phyloP scores from a whole-genome alignment of 2,888 invertebrate species.

The Drosophila buzzatii region DNA sequence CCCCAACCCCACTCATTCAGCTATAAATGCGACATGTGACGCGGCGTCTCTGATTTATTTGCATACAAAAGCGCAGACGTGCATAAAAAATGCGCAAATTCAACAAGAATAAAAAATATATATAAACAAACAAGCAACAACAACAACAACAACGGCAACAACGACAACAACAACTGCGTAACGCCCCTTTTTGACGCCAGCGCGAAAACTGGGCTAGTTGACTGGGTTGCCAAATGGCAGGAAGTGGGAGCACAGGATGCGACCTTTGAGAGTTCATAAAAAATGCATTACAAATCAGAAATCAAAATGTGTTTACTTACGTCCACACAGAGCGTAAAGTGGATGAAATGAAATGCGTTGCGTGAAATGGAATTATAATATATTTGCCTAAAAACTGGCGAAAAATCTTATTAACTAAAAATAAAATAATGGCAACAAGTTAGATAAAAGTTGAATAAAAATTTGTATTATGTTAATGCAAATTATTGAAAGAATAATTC shows the following conservation, averaged over 20 bases:
- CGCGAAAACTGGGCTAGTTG: constrained; percentile 33
- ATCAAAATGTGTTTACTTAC: constrained; percentile 15
- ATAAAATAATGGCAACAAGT: not conserved
- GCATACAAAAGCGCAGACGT: constrained; percentile 79
- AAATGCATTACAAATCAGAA: constrained; percentile 60
- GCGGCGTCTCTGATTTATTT: constrained; percentile 82
- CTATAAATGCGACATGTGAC: constrained; percentile 73
- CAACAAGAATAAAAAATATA: constrained; percentile 33
- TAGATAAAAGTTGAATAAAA: not conserved
- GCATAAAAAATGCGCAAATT: constrained; percentile 45
- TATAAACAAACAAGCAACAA: constrained; percentile 26
- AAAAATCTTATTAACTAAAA: not conserved
- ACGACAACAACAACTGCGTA: constrained; percentile 40
- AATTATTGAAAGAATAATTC: not conserved
- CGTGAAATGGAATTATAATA: not conserved
- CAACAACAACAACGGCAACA: constrained; percentile 37
- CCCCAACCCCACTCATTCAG: not conserved
- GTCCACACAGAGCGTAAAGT: not conserved
- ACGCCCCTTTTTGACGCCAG: constrained; percentile 79
- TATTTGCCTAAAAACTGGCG: not conserved
- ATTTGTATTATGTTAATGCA: not conserved
- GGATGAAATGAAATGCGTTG: not conserved
- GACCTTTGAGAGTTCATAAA: constrained; percentile 59
- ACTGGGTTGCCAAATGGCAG: constrained; percentile 45
- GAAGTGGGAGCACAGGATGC: constrained; percentile 23